Percentiles rank a stretch among this genome's conserved stretches.
These are phyloP conservation scores for Azemiops feae DNA, from an alignment of 2,113 vertebrate species.

Conservation along the genomic window DNA sequence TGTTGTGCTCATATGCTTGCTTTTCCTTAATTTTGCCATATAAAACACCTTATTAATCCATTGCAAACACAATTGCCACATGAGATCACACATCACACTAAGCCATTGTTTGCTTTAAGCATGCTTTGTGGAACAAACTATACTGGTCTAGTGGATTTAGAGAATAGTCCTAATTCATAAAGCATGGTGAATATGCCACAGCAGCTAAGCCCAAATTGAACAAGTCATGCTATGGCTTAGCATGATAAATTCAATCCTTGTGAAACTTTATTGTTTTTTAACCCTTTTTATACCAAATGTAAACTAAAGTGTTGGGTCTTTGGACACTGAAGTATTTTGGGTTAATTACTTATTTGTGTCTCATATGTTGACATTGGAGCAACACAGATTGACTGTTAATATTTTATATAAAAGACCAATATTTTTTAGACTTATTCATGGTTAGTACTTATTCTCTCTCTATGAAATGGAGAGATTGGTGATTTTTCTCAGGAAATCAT, in stretches of 20 bases:
- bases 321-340: background rate
- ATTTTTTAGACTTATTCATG: background rate
- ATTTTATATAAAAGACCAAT: background rate
- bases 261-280: background rate
- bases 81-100: background rate
- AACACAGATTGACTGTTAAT: background rate
- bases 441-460: background rate
- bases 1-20: background rate
- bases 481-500: background rate
- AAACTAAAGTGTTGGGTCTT: background rate
- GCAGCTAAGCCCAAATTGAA: background rate
- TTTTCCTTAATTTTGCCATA: background rate
- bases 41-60: background rate
- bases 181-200: background rate
- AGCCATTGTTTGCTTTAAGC: background rate
- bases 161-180: background rate
- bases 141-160: background rate
- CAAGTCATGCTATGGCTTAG: background rate
- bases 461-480: background rate
- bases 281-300: background rate
- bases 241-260: background rate
- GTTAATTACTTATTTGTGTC: background rate
- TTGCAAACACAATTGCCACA: background rate
- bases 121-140: background rate
- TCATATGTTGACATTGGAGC: background rate